Conservation (phyloP, 2,113 vertebrate genomes). For the Dendrocopos noguchii region DNA sequence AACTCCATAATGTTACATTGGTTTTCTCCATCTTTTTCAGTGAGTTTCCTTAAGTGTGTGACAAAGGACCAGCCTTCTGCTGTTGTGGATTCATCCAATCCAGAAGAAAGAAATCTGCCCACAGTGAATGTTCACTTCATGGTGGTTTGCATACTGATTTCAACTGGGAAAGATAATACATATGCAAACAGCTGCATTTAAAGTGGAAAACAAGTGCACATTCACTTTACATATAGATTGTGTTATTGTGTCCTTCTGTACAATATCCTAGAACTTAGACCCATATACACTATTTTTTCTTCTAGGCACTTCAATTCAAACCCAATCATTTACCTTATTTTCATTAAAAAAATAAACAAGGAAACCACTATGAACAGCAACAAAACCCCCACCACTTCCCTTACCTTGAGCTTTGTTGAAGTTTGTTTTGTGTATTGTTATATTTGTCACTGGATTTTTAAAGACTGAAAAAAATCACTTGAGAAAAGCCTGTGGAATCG, state of each 20-base stretch:
- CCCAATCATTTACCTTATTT: not conserved
- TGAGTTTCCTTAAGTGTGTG: not conserved
- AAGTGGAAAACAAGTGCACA: conserved; percentile 6
- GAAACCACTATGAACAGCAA: not conserved
- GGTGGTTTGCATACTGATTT: conserved; percentile 19
- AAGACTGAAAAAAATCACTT: not conserved
- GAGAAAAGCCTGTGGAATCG: not conserved
- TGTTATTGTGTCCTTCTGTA: not conserved
- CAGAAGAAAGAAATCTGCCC: not conserved
- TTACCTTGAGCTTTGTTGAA: not conserved
- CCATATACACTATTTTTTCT: not conserved
- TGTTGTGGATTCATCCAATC: not conserved
- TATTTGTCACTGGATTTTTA: not conserved
- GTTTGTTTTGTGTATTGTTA: not conserved
- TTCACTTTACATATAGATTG: not conserved
- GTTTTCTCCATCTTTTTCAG: not conserved
- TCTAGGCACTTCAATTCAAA: not conserved
- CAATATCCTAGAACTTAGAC: not conserved
- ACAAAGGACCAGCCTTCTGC: not conserved
- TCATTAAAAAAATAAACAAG: not conserved
- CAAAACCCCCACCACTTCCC: not conserved
- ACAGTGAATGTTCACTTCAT: not conserved
- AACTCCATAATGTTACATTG: not conserved
- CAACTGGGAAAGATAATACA: not conserved
- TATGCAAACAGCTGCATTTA: conserved; percentile 23